Evolutionary conservation across 2,888 invertebrate genomes (phyloP).

Genomic region (Marronus borbonicus): DNA sequence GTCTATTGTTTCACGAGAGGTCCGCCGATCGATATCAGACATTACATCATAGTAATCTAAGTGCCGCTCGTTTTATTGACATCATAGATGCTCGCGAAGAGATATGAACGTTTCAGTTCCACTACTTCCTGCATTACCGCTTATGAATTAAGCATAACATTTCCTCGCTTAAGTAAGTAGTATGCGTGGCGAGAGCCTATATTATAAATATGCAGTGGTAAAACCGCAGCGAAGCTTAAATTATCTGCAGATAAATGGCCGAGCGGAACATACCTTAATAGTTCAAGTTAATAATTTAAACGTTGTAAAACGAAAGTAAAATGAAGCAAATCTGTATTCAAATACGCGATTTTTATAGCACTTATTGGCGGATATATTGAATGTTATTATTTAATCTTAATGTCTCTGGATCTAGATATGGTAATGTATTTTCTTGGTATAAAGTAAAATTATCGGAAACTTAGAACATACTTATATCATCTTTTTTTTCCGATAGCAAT

Average conservation of each 20-base stretch:
- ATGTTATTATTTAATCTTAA: not conserved
- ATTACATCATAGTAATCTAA: slow-evolving; percentile 27
- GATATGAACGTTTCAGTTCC: slow-evolving; percentile 18
- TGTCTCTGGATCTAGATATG: not conserved
- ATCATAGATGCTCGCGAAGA: slow-evolving; percentile 19
- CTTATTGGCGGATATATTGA: not conserved
- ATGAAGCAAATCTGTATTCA: slow-evolving; percentile 6
- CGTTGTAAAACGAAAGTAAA: not conserved
- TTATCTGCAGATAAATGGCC: slow-evolving; percentile 13
- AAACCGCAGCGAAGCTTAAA: slow-evolving; percentile 8
- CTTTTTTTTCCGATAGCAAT: too few species aligned
- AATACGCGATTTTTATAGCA: not conserved
- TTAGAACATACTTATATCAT: too few species aligned
- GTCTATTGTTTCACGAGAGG: not conserved
- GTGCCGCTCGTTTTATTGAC: slow-evolving; percentile 16
- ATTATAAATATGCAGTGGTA: slow-evolving; percentile 27
- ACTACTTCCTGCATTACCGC: slow-evolving; percentile 28
- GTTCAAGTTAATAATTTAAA: slow-evolving; percentile 12
- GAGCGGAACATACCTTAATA: not conserved
- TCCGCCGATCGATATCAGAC: slow-evolving; percentile 19
- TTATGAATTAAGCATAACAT: slow-evolving; percentile 36
- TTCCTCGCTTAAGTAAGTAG: slow-evolving; percentile 6
- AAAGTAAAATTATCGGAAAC: too few species aligned
- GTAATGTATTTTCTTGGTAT: too few species aligned
- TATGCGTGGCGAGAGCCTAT: slow-evolving; percentile 12